A percentile compares a stretch with the other conserved stretches of the same genome.
phyloP scores from a whole-genome alignment of 2,888 invertebrate genomes.

The Melinaea marsaeus region DNA sequence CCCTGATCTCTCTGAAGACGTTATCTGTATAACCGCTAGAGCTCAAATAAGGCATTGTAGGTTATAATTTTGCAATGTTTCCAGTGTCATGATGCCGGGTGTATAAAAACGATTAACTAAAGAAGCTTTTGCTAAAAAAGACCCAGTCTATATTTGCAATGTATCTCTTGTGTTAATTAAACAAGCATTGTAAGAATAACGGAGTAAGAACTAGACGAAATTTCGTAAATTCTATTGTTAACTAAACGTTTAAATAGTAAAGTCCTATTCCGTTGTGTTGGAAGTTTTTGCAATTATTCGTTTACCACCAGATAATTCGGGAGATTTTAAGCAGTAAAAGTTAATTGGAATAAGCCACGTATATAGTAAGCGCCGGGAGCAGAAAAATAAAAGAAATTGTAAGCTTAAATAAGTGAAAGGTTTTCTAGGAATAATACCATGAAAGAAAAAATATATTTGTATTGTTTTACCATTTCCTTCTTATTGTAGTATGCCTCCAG shows the following conservation, averaged over 20 bases:
- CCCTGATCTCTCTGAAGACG: constrained; percentile 3
- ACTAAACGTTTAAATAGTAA: constrained; percentile 2
- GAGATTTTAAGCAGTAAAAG: constrained; percentile 8
- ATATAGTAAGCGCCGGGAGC: constrained; percentile 2
- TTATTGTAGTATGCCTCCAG: too few relatives aligned
- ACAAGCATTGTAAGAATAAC: too few relatives aligned
- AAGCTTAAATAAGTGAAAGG: constrained; percentile 5
- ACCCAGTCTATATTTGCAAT: too few relatives aligned
- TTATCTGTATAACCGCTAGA: neutral
- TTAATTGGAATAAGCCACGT: constrained; percentile 6
- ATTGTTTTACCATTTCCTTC: too few relatives aligned
- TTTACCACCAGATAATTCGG: constrained; percentile 3
- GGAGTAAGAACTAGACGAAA: neutral
- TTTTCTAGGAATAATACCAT: neutral
- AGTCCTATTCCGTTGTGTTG: neutral
- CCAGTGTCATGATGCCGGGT: neutral
- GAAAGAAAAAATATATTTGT: too few relatives aligned
- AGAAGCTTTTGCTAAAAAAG: too few relatives aligned
- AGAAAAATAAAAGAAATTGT: constrained; percentile 6
- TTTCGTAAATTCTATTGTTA: constrained; percentile 3
- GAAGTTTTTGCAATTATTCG: constrained; percentile 6
- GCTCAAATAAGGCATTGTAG: neutral
- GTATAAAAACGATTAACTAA: too few relatives aligned
- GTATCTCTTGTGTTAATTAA: too few relatives aligned
- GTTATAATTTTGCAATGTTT: neutral